Base-by-base conservation (phyloP, 2,113 vertebrate species). In the Dunckerocampus dactyliophorus region DNA sequence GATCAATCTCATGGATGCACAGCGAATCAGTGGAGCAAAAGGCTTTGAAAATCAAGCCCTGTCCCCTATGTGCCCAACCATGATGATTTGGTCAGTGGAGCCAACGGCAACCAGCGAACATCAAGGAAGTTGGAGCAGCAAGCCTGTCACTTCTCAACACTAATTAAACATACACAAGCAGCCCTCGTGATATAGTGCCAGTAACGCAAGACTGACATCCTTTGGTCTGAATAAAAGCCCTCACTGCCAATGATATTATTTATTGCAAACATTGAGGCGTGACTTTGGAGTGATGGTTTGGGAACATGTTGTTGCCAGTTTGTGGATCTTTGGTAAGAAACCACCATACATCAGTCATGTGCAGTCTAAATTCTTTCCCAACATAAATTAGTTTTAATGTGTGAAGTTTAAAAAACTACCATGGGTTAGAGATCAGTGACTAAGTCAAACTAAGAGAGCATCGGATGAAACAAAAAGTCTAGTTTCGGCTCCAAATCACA, bases 1-100 rank as follows among this genome's bases (percentile, higher is more conserved):
- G 89, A 92, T 92, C 91, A 92, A 90, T 91, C 89, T 90, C 79
- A 82, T 77, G 87, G 88, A 90, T 89, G 87, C 89, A 80, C 85
- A 90, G 89, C 79, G 71, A 91, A 91, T 91, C 90, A 82, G 85
- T 78, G 81, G 79, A 88, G 89, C 83, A 62, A 88, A 85, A 87
- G 84, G 81, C 89, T 91, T 92, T 91, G 90, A 91, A 91, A 91
- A 89, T 88, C 88, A 88, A 89, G 88, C 79, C 81, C 80, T 88
- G 88, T 91, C 89, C 88, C 88, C 83, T 83, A 88, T 88, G 87
- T 86, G 85, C 83, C 85, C 84, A 71, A 85, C 86, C 86, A 89
- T 90, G 87, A 91, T 90, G 90, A 90, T 85, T 80, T 87, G 89
- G 88, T 91, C 91, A 91, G 89, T 64, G 82, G 74, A 82, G 88